Percentiles rank a stretch among this genome's conserved stretches.
Evolutionary conservation across 2,888 invertebrate species (phyloP).

Genomic region (Julus scandinavius): DNA sequence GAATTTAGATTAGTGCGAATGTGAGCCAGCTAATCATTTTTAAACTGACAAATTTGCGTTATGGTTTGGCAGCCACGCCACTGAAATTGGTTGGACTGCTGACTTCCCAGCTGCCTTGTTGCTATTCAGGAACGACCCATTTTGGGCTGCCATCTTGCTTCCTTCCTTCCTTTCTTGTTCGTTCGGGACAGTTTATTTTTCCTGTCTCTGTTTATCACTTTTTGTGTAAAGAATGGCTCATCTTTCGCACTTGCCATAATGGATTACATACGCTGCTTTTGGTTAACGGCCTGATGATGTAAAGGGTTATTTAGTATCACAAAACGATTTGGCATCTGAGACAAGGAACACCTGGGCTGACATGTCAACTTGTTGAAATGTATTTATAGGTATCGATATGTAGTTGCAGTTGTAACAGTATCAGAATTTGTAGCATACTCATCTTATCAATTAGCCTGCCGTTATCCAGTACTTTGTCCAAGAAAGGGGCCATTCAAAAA

Average conservation of each 20-base stretch:
- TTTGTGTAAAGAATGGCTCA: constrained; percentile 2
- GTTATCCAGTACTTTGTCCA: no score
- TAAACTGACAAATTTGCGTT: constrained; percentile 1
- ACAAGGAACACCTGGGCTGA: background rate
- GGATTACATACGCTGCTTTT: background rate
- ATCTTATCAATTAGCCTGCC: no score
- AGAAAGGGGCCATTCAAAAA: no score
- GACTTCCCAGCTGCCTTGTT: background rate
- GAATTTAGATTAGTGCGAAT: constrained; percentile 1
- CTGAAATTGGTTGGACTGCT: background rate
- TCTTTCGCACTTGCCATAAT: background rate
- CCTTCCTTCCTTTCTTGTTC: background rate
- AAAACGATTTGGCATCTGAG: background rate
- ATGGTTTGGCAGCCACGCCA: background rate
- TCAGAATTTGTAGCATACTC: no score
- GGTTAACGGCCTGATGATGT: background rate
- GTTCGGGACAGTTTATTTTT: background rate
- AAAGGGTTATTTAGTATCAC: constrained; percentile 8
- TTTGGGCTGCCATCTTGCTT: background rate
- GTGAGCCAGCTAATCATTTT: background rate
- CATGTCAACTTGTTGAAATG: background rate
- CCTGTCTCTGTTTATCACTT: constrained; percentile 1
- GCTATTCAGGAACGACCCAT: background rate
- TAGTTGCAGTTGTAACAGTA: no score
- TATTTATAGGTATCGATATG: background rate